Evolutionary conservation across 2,113 vertebrate species (phyloP).

Genomic region (Potamarius usumacintae): DNA sequence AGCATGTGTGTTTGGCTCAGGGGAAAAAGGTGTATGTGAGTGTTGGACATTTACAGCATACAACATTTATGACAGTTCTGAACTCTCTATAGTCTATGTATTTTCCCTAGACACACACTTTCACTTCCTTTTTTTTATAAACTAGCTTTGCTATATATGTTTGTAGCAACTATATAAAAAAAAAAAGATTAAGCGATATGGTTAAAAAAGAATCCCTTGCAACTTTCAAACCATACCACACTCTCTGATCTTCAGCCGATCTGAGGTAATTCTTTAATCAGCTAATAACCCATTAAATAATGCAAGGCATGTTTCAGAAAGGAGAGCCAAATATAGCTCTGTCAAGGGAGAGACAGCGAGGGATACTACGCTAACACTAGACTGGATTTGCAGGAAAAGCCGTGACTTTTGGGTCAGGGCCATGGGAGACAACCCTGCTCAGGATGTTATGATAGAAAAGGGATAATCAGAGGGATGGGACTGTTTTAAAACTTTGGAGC

Average conservation of each 20-base stretch:
- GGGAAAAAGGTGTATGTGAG: neutral
- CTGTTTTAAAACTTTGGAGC: conserved; percentile 10
- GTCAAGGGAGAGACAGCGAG: neutral
- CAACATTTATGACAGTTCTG: neutral
- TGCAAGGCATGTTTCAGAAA: neutral
- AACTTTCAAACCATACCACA: neutral
- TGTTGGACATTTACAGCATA: neutral
- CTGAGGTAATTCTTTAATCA: conserved; percentile 19
- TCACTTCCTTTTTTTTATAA: neutral
- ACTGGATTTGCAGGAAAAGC: conserved; percentile 20
- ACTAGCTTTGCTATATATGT: neutral
- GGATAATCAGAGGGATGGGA: neutral
- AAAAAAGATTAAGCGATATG: neutral
- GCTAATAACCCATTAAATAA: conserved; percentile 20
- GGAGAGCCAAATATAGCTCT: neutral
- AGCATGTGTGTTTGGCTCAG: neutral
- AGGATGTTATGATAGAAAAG: conserved; percentile 27
- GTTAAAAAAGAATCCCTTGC: neutral
- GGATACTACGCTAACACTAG: conserved; percentile 9
- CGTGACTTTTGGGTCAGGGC: conserved; percentile 32
- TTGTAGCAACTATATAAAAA: neutral
- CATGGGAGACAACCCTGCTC: conserved; percentile 8
- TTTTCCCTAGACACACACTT: neutral
- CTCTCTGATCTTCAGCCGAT: conserved; percentile 21
- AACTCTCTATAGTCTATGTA: neutral